Evolutionary conservation across 1,140 invertebrate genomes (phyloP), one percentile per base, ranked within the genome.

Genomic region (Megalopta genalis): DNA sequence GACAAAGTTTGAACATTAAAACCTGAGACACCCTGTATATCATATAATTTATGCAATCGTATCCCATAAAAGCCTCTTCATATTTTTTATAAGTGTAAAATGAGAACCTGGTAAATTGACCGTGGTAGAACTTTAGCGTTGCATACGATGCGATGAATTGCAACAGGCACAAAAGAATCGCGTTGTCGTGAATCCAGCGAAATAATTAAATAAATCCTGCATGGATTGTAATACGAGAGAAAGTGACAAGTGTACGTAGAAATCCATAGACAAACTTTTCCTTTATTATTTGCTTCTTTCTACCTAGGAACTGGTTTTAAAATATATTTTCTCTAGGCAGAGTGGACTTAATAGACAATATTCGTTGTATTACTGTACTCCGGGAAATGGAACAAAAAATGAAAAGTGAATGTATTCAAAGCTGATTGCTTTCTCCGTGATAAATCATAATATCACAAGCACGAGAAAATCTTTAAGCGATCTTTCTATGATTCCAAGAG

Each of bases 391-490:
- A 62, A 27, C 12, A 27, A 62, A 62, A 62, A 25, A 27, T 12
- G 59, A 62, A 12, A 14, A 27, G 12, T 27, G 25, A 62, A 62
- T 62, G 59, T 27, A 62, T 62, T 62, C 59, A 62, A 25, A 27
- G 59, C 25, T 62, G 59, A 62, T 62, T 62, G 25, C 59, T 62
- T 62, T 62, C 59, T 62, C 59, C 14, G 59, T 23, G 59, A 62
- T 62, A 62, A 62, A 62, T 62, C 59, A 62, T n/a, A n/a, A 57
- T 57, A 57, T 57, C 54, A n/a, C 9, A 62, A 27, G 59, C 12
- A 16, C 23, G 59, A 62, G 59, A 27, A 62, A 62, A 62, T 62
- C 59, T 62, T 62, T 23, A 3, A 62, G 23, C 9, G 25, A 16
- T 27, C 59, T 62, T 62, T 27, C 59, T 62, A 10, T 18, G 25